Evolutionary conservation across 1,140 invertebrate genomes (phyloP).

Genomic region (Caenorhabditis latens): DNA sequence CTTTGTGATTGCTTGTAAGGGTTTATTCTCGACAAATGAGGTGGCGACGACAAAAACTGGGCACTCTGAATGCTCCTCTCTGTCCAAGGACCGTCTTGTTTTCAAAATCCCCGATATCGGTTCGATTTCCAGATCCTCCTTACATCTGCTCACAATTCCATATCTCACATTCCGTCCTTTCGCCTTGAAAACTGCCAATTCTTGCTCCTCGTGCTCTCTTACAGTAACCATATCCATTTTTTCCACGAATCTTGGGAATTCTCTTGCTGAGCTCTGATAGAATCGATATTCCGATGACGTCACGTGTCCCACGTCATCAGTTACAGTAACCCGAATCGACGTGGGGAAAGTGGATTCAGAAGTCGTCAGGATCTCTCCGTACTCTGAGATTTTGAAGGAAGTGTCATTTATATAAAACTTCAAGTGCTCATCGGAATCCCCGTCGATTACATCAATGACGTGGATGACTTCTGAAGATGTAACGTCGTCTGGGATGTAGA

Average conservation of each 20-base stretch:
- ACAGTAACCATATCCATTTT: slow-evolving; percentile 7
- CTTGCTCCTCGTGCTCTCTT: slow-evolving; percentile 13
- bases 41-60: slow-evolving; percentile 2
- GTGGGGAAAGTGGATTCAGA: neutral
- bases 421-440: neutral
- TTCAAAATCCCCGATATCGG: neutral
- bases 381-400: neutral
- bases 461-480: slow-evolving; percentile 32
- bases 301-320: slow-evolving; percentile 21
- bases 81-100: neutral
- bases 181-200: slow-evolving; percentile 12
- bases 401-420: slow-evolving; percentile 20
- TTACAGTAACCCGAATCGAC: slow-evolving; percentile 38
- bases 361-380: slow-evolving; percentile 44
- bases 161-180: neutral
- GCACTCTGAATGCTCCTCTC: neutral
- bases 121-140: neutral
- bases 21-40: slow-evolving; percentile 17
- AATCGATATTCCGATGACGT: slow-evolving; percentile 9
- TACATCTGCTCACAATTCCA: slow-evolving; percentile 6
- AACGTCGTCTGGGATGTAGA: slow-evolving; percentile 36
- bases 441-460: slow-evolving; percentile 17
- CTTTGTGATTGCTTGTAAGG: neutral
- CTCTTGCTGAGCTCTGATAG: neutral
- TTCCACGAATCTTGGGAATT: slow-evolving; percentile 1